Evolutionary conservation across 2,113 vertebrate species (phyloP), one percentile per base, ranked within the genome.

Genomic region (Suncus etruscus): DNA sequence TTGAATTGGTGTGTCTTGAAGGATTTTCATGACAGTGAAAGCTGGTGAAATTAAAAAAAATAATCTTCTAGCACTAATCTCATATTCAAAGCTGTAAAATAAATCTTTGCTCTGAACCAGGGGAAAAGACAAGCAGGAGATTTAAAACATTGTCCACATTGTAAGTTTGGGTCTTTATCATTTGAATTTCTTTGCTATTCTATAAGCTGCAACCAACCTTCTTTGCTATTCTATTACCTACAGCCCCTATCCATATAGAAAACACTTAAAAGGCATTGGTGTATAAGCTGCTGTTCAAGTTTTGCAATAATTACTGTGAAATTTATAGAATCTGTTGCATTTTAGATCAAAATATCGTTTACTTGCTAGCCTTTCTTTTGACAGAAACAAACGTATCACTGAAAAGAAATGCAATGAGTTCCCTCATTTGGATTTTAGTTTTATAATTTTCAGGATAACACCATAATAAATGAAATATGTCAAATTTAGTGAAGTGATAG

Each of bases 41-140:
- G 24, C 18, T 72, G 10, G 39, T 75, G 24, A 32, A 11, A 20
- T 90, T 68, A 32, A 79, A 94, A 92, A 68, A 51, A 92, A 58
- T 45, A 82, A 86, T 75, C 51, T 81, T 32, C 61, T 48, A 86
- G 31, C 58, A 82, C 27, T 78, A 83, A 68, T 84, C 32, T 76
- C 51, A 29, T 73, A 87, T 83, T 79, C 47, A 85, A 85, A 93
- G 79, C 25, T 69, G 6, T 88, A 87, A 92, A 89, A 65, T 77
- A 87, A 93, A 83, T 48, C 15, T 47, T 58, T 61, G 18, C 25
- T 80, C 76, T 39, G 31, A 14, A 63, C 22, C 14, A 77, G 18
- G 72, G 73, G 39, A 39, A 87, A 45, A 77, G 54, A 51, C n/a
- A 89, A 92, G 14, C 25, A 32, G 51, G 66, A 51, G 50, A 47